These are phyloP conservation scores for Smutsia gigantea DNA, from an alignment of 2,797 vertebrate genomes.

Conservation along the genomic window DNA sequence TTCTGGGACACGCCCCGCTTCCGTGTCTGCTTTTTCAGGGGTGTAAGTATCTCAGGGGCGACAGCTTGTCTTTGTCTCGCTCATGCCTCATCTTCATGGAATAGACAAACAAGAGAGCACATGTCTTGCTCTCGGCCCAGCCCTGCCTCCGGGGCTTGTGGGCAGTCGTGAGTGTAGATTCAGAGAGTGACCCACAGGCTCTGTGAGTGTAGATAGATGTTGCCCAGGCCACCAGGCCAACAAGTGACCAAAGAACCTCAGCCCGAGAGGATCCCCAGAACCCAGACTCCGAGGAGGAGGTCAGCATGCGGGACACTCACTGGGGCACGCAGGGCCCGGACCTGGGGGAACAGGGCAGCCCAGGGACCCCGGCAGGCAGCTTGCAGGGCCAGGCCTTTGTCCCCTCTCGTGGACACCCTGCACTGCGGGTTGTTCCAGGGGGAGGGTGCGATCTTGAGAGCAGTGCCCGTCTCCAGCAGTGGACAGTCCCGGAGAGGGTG, in stretches of 20 bases:
- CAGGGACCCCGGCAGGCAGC: too few relatives aligned
- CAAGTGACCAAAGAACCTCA: background rate
- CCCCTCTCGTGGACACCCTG: background rate
- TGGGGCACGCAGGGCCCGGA: too few relatives aligned
- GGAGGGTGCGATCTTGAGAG: background rate
- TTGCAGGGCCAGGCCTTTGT: background rate
- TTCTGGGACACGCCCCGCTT: background rate
- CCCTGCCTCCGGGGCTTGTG: too few relatives aligned
- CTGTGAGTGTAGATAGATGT: background rate
- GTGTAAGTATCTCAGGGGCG: background rate
- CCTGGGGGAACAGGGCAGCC: too few relatives aligned
- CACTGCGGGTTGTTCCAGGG: background rate
- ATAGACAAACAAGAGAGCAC: background rate
- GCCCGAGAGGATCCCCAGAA: background rate
- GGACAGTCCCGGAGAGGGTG: background rate
- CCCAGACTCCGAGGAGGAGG: background rate
- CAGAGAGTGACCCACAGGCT: background rate
- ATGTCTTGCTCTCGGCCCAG: background rate
- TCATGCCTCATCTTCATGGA: background rate
- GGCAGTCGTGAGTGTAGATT: too few relatives aligned
- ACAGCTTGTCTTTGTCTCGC: background rate
- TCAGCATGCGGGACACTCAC: rapidly evolving
- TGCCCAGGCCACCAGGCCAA: background rate
- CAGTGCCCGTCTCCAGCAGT: background rate
- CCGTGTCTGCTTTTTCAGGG: background rate